A percentile compares a stretch with the other conserved stretches of the same genome.
Conservation (phyloP, 2,888 invertebrate species). For the Phengaris arion region DNA sequence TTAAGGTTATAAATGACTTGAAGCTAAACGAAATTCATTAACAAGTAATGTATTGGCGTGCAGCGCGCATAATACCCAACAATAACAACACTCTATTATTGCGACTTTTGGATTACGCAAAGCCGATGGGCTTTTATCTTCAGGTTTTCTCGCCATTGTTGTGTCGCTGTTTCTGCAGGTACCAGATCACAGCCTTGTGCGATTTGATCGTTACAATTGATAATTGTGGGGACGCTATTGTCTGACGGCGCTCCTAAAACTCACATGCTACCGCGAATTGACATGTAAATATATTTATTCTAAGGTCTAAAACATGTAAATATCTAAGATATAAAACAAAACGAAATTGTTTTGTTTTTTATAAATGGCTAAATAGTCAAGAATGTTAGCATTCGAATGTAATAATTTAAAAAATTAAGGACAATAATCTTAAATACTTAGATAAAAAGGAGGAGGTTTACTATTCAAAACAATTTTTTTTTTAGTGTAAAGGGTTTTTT, state of each 20-base stretch:
- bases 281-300: not conserved
- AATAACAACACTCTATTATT: not conserved
- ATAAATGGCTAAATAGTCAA: not conserved
- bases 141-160: conserved; percentile 35
- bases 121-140: conserved; percentile 33
- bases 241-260: conserved; percentile 6
- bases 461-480: too few species aligned
- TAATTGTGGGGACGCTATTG: conserved; percentile 11
- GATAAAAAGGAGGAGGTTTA: too few species aligned
- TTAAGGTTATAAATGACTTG: too few species aligned
- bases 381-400: too few species aligned
- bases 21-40: too few species aligned
- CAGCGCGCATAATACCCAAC: too few species aligned
- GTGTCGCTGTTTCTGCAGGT: conserved; percentile 25
- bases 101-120: conserved; percentile 35
- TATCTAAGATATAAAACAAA: too few species aligned
- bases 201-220: conserved; percentile 26
- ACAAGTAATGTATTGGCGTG: too few species aligned
- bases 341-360: not conserved
- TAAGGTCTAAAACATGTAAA: not conserved
- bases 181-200: conserved; percentile 22
- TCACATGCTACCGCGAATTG: conserved; percentile 1
- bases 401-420: too few species aligned
- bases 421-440: too few species aligned
- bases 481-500: too few species aligned